Base-by-base conservation (phyloP, 2,888 invertebrate species). In the Trissoscelio sp. region DNA sequence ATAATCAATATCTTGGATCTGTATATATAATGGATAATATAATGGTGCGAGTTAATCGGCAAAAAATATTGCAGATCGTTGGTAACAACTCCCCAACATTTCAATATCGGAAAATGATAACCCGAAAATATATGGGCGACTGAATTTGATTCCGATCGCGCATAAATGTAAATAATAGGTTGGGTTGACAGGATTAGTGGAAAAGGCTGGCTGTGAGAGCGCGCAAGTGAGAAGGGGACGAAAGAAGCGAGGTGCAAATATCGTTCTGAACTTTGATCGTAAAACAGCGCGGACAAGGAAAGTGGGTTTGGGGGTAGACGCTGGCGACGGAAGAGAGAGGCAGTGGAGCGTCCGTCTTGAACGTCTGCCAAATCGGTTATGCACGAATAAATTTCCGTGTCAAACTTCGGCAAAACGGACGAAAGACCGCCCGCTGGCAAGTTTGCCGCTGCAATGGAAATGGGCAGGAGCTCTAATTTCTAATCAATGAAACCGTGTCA, bases 341-440 rank as follows among this genome's bases (percentile, higher is more conserved):
- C 70, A 48, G 75, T 34, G 82, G 85, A 83, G 85, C 83, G 86
- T 88, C 85, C 87, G 85, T 88, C 87, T 89, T 90, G 90, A 89
- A 89, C 86, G 86, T 85, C 86, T 88, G 90, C 90, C 91, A 90
- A 90, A 90, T 90, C 89, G 88, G 89, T 89, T 89, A 90, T 88
- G 88, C 88, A 83, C 87, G 89, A 89, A 89, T 89, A 89, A 89
- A 91, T 90, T 89, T 88, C 84, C 88, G 89, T 88, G 88, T 90
- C 89, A 88, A 90, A 89, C 87, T 86, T 85, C 79, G 86, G 82
- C 79, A 75, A 84, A 84, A 84, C 83, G 79, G 79, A 84, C 83
- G 83, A 82, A 75, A 69, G 82, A 83, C 53, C 77, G 77, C 72
- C 80, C 73, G 81, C 81, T 73, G 69, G 82, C 85, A 84, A 82